Evolutionary conservation across 2,797 vertebrate species (phyloP).

Genomic region (Intellagama lesueurii): DNA sequence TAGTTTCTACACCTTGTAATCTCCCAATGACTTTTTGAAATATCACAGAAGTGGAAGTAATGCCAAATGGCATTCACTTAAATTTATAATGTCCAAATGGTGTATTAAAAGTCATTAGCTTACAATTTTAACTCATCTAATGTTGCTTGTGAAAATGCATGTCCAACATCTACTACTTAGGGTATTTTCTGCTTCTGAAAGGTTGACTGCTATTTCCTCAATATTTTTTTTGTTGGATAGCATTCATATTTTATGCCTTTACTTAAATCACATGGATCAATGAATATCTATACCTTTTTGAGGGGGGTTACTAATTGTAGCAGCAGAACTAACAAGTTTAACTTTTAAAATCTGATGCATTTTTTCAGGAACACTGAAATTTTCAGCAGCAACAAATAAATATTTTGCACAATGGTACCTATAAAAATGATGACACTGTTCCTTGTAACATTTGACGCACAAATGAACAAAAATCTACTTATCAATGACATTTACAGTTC

Average conservation of each 20-base stretch:
- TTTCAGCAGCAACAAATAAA: background rate
- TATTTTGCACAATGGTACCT: background rate
- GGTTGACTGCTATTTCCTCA: constrained; percentile 17
- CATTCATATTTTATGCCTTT: constrained; percentile 43
- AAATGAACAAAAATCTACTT: too few species aligned
- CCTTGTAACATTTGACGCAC: background rate
- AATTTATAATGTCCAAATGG: constrained; percentile 36
- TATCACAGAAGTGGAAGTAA: constrained; percentile 24
- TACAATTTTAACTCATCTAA: constrained; percentile 25
- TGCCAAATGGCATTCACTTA: constrained; percentile 42
- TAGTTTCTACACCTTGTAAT: constrained; percentile 33
- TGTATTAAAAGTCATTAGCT: constrained; percentile 28
- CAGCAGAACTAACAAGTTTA: constrained; percentile 11
- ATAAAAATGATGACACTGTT: background rate
- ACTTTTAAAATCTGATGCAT: constrained; percentile 16
- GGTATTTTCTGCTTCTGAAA: constrained; percentile 21
- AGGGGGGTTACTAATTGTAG: constrained; percentile 7
- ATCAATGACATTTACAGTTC: too few species aligned
- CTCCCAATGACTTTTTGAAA: constrained; percentile 38
- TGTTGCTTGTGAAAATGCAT: constrained; percentile 18
- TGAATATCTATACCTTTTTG: constrained; percentile 24
- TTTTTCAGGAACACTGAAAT: background rate
- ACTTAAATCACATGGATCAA: constrained; percentile 49
- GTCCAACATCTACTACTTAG: constrained; percentile 11
- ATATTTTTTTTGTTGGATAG: constrained; percentile 26